Evolutionary conservation across 92 coral and sea anemone species (phyloP), one percentile per base, ranked within the genome.

Genomic region (Siderastrea siderea): DNA sequence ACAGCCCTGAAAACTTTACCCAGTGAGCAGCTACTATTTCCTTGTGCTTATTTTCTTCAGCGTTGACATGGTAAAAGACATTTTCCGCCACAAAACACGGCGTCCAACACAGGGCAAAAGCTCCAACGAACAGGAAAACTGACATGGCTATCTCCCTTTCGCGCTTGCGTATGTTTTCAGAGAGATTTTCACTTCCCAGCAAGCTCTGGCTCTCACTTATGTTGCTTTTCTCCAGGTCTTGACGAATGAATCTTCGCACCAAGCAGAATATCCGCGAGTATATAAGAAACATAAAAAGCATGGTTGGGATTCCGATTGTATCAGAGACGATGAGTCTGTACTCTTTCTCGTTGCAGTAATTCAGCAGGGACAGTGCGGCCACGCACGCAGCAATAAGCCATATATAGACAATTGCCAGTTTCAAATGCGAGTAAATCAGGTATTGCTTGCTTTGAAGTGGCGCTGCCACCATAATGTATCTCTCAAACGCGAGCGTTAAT

Each of bases 21-120:
- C 79, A 83, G 50, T 83, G 63, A 2, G 61, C 71, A 14, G 64
- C 55, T 11, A 26, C 5, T 68, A 5, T 6, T n/a, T 71, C 79
- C 1, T 3, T 3, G 0, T 0, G 6, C 2, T 8, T 4, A 0
- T 13, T 2, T 26, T 53, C 44, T 4, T 47, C 17, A 15, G 26
- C 1, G 15, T 55, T 26, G 38, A 26, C 58, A 9, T 16, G 6
- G 62, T 47, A 72, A 58, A 71, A 13, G 11, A 83, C n/a, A 83
- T 71, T 83, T 73, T 83, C 87, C 79, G 50, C 43, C 1, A 72
- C 71, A 71, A 83, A 83, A 58, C 87, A 83, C 6, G 87, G 87
- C 11, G 62, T 64, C 87, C 87, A 72, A 50, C 87, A 83, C 19
- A 83, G 7, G 44, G 55, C 26, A 64, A 83, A 83, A 73, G 73